Evolutionary conservation across 2,888 invertebrate species (phyloP).

Genomic region (Reticulitermes lucifugus): DNA sequence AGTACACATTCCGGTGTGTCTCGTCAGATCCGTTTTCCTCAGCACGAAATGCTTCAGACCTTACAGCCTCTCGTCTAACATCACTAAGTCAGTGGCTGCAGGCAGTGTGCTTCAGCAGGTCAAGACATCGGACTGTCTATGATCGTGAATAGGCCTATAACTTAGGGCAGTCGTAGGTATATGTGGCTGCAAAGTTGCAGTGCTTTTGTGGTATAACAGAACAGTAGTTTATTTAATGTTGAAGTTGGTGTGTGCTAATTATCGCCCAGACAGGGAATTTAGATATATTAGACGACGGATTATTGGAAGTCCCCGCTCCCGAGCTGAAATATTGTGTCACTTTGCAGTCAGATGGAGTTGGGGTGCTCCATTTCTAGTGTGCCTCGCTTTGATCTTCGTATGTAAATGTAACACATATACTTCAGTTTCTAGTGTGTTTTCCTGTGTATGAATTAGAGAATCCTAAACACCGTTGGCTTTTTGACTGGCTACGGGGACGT

Average conservation of each 20-base stretch:
- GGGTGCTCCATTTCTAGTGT: background rate
- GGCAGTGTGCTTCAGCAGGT: no score
- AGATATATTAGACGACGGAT: constrained; percentile 45
- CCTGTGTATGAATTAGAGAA: no score
- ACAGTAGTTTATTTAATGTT: background rate
- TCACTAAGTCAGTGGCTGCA: no score
- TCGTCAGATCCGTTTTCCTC: no score
- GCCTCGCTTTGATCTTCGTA: background rate
- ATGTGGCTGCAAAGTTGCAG: background rate
- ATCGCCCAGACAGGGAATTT: constrained; percentile 39
- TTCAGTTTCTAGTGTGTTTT: no score
- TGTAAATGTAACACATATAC: background rate
- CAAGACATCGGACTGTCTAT: no score
- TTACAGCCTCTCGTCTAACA: no score
- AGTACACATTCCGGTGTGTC: no score
- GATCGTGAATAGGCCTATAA: no score
- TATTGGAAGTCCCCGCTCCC: constrained; percentile 56
- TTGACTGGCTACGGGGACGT: no score
- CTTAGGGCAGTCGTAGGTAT: background rate
- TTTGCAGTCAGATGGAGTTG: background rate
- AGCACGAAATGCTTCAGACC: no score
- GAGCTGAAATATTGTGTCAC: constrained; percentile 38
- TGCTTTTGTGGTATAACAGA: background rate
- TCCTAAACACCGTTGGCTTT: no score
- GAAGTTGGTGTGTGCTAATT: constrained; percentile 33